A percentile compares a stretch with the other conserved stretches of the same genome.
These are phyloP conservation scores for Menidia menidia DNA, from an alignment of 2,797 vertebrate genomes.

Conservation along the genomic window DNA sequence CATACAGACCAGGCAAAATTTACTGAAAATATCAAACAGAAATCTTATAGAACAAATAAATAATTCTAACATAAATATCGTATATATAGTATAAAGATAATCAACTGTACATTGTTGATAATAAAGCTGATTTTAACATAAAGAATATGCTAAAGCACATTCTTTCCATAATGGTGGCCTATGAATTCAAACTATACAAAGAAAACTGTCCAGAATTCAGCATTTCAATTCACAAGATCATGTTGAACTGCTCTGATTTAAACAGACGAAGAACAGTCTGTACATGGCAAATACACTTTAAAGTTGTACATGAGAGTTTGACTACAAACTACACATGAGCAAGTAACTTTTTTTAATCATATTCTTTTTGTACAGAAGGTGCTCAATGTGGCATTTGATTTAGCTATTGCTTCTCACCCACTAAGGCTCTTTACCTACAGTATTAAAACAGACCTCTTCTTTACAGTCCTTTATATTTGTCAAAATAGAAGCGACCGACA, in stretches of 20 bases:
- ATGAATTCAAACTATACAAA: slow-evolving; percentile 46
- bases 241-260: neutral
- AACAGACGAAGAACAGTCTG: slow-evolving; percentile 1
- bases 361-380: slow-evolving; percentile 37
- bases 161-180: neutral
- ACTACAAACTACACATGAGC: slow-evolving; percentile 26
- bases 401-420: slow-evolving; percentile 39
- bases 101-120: slow-evolving; percentile 40
- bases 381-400: slow-evolving; percentile 20
- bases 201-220: neutral
- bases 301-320: slow-evolving; percentile 1
- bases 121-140: slow-evolving; percentile 19
- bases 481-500: neutral
- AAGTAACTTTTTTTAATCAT: slow-evolving; percentile 16
- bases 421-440: neutral
- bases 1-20: slow-evolving; percentile 85
- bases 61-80: slow-evolving; percentile 67
- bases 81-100: slow-evolving; percentile 55
- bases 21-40: slow-evolving; percentile 38
- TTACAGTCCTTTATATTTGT: neutral
- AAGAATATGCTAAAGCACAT: slow-evolving; percentile 17
- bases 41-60: slow-evolving; percentile 66
- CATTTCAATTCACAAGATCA: slow-evolving; percentile 22
- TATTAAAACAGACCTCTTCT: neutral
- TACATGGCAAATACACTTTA: slow-evolving; percentile 10